Percentiles rank a stretch among this genome's conserved stretches.
These are phyloP conservation scores for Sapajus apella DNA, from an alignment of 2,113 vertebrate genomes.

Conservation along the genomic window DNA sequence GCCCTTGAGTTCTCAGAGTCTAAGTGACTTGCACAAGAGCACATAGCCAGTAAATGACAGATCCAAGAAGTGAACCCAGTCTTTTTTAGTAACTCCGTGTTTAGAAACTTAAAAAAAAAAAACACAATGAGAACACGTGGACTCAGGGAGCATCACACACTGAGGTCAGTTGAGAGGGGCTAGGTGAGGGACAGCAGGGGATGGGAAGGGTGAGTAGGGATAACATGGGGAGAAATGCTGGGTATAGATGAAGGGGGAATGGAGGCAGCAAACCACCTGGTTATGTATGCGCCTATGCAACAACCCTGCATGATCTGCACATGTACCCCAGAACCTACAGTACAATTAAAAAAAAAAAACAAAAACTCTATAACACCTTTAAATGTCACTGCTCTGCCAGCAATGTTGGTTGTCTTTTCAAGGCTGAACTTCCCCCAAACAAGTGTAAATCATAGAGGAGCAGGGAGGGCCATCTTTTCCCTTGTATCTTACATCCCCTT, in stretches of 20 bases:
- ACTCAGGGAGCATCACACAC: too few species aligned
- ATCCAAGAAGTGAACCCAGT: neutral
- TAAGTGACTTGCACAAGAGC: neutral
- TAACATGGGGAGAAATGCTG: too few species aligned
- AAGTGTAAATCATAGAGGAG: fast-evolving
- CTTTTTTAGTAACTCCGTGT: neutral
- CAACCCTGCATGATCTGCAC: too few species aligned
- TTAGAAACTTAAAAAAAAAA: too few species aligned
- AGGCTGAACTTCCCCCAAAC: neutral
- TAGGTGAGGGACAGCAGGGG: fast-evolving
- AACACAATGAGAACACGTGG: too few species aligned
- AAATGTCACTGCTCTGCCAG: neutral
- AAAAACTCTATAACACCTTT: neutral
- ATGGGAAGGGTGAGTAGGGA: too few species aligned
- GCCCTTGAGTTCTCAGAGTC: neutral
- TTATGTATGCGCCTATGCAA: too few species aligned
- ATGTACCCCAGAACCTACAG: neutral
- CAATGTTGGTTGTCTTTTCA: neutral
- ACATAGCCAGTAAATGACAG: neutral
- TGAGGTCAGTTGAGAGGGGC: too few species aligned
- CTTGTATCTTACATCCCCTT: neutral
- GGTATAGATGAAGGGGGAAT: too few species aligned
- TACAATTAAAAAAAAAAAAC: neutral
- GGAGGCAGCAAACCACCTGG: too few species aligned
- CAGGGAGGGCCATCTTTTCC: neutral